Conservation (phyloP, 2,113 vertebrate species). For the Jacana jacana region DNA sequence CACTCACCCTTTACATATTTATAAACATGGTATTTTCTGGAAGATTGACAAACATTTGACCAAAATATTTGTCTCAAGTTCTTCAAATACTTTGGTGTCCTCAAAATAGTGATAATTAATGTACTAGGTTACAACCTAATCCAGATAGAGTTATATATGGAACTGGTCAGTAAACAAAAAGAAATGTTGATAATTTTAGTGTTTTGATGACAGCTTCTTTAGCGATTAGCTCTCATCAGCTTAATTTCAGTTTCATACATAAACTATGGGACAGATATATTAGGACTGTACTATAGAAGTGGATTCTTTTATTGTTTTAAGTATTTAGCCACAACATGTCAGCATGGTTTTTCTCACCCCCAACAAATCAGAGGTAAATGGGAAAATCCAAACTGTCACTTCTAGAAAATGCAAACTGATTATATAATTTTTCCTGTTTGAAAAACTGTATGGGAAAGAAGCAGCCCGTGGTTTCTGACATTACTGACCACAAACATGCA, state of each 20-base stretch:
- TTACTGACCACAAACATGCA: background rate
- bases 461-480: background rate
- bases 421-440: background rate
- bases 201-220: background rate
- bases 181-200: background rate
- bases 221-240: background rate
- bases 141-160: background rate
- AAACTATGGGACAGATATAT: background rate
- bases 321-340: background rate
- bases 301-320: background rate
- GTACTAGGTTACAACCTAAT: background rate
- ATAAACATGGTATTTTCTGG: background rate
- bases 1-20: too few species aligned
- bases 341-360: rapidly evolving
- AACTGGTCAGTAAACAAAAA: background rate
- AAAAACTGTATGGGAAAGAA: background rate
- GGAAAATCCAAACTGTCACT: background rate
- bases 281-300: background rate
- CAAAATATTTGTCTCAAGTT: background rate
- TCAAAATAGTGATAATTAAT: background rate
- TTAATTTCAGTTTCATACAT: background rate
- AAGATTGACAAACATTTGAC: background rate
- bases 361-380: background rate
- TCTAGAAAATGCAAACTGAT: background rate
- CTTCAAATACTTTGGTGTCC: background rate